phyloP scores from a whole-genome alignment of 2,888 invertebrate genomes.

The Danaus chrysippus region DNA sequence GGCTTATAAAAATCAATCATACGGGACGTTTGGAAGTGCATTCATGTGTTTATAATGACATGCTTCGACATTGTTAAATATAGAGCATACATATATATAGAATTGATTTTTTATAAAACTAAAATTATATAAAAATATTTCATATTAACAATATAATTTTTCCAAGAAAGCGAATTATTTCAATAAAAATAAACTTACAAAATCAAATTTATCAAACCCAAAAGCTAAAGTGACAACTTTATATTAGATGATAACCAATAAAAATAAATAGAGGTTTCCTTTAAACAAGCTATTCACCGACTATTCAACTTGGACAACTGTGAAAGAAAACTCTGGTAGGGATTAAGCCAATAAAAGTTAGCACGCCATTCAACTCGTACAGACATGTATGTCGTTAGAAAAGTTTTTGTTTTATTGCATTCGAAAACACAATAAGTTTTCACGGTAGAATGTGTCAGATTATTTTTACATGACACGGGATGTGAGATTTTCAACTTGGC shows the following conservation, averaged over 20 bases:
- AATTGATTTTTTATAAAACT: neutral
- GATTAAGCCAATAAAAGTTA: constrained; percentile 68
- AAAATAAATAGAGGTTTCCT: constrained; percentile 62
- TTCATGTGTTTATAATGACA: neutral
- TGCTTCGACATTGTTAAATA: neutral
- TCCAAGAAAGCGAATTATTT: neutral
- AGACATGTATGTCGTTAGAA: constrained; percentile 44
- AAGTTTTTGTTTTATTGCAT: constrained; percentile 43
- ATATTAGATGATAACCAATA: constrained; percentile 64
- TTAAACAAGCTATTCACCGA: constrained; percentile 66
- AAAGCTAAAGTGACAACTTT: constrained; percentile 41
- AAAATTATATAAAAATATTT: neutral
- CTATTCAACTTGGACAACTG: constrained; percentile 61
- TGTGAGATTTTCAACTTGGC: constrained; percentile 16
- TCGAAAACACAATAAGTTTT: constrained; percentile 24
- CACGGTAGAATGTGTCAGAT: constrained; percentile 15
- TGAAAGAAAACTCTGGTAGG: constrained; percentile 59
- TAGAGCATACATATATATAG: neutral
- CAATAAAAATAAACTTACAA: constrained; percentile 1
- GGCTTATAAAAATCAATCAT: constrained; percentile 29
- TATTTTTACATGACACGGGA: constrained; percentile 18
- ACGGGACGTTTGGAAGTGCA: constrained; percentile 10
- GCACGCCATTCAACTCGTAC: constrained; percentile 50
- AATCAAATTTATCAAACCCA: constrained; percentile 8
- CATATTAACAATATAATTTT: neutral